Evolutionary conservation across 2,797 vertebrate genomes (phyloP), one percentile per base, ranked within the genome.

Genomic region (Eleutherodactylus coqui): DNA sequence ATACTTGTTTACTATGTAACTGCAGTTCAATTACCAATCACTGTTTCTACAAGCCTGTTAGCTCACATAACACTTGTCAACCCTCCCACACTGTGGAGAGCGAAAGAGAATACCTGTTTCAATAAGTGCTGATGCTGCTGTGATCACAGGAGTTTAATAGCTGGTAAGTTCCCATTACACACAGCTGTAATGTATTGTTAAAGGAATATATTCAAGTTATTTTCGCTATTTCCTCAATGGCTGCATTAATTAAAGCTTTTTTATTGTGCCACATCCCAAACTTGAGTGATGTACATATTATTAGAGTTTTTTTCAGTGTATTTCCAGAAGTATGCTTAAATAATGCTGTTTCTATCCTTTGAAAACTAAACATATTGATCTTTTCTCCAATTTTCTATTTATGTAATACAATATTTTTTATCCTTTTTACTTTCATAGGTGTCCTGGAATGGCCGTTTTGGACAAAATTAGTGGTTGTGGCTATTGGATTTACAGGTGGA

Each of bases 381-480:
- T 7, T 36, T 70, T 4, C 21, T 38, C 4, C 1, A 4, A 58
- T 17, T 79, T 62, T 58, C 34, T 14, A 5, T 10, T 29, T 60
- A 41, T 43, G 9, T 41, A 29, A 41, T 41, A 5, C 27, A 5
- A 41, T 53, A 51, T 51, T 47, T 60, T 70, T 9, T 51, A 8
- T 75, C 19, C 2, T 45, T 83, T 72, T 88, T 82, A 79, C 4
- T 88, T 88, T 90, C 86, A 60, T 92, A 98, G 98, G 96, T 90
- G 94, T 97, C 87, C 94, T 99, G 32, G 97, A 99, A 90, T 99
- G 97, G 98, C 97, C 98, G 0, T 99, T 99, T 93, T 99, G 98
- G 98, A 99, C 97, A 91, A 99, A 99, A 91, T 93, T 99, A 41
- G 96, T 96, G 0, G 96, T 99, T 90, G 98, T 99, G 91, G 97